These are phyloP conservation scores for Synanthedon andrenaeformis DNA, from an alignment of 2,888 invertebrate species.

Conservation along the genomic window DNA sequence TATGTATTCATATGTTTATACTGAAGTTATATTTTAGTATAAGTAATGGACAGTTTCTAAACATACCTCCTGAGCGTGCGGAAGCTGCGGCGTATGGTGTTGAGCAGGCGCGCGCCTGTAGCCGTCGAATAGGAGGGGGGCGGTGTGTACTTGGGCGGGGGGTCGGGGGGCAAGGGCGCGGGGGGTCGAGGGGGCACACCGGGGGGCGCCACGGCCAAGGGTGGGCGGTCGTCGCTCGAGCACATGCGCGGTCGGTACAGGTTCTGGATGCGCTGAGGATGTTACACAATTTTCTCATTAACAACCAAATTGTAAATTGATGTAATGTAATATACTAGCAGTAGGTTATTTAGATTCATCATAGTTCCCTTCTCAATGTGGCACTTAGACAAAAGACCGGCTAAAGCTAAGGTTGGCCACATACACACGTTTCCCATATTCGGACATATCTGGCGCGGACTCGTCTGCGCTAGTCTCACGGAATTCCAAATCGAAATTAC, in stretches of 20 bases:
- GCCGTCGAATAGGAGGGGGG: constrained; percentile 94
- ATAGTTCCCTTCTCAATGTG: too few species aligned
- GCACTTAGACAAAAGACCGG: too few species aligned
- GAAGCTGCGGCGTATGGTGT: constrained; percentile 84
- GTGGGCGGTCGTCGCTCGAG: constrained; percentile 23
- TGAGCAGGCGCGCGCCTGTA: constrained; percentile 84
- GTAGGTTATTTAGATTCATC: background rate
- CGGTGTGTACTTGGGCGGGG: constrained; percentile 93
- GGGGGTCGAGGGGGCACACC: constrained; percentile 19
- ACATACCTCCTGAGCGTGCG: constrained; percentile 70
- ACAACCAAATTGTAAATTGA: background rate
- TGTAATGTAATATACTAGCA: too few species aligned
- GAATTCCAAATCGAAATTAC: too few species aligned
- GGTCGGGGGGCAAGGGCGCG: constrained; percentile 68
- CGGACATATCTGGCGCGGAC: too few species aligned
- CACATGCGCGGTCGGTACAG: constrained; percentile 82
- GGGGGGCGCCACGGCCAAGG: constrained; percentile 10
- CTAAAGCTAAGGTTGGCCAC: too few species aligned
- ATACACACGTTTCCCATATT: too few species aligned
- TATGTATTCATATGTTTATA: too few species aligned
- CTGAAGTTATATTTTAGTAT: background rate
- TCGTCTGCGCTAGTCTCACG: too few species aligned
- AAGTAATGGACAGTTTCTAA: background rate
- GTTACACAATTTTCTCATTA: background rate
- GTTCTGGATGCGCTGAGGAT: constrained; percentile 80